These are phyloP conservation scores for Mellivora capensis DNA, from an alignment of 2,113 vertebrate genomes.

Conservation along the genomic window DNA sequence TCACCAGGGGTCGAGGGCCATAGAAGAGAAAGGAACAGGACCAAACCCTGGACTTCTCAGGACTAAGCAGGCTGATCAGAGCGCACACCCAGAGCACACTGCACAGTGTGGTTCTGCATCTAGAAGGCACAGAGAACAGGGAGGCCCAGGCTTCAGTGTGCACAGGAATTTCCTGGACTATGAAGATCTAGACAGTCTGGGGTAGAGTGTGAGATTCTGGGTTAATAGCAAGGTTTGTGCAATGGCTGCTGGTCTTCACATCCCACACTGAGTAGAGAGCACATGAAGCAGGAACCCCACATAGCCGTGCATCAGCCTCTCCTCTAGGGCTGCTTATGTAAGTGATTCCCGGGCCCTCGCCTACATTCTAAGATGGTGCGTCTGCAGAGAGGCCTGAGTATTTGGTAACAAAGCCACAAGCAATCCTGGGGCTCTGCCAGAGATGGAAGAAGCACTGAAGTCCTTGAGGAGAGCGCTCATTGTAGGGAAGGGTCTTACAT, in stretches of 20 bases:
- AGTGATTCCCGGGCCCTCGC: background rate
- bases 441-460: background rate
- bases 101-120: accelerated
- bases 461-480: background rate
- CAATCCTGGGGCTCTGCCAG: background rate
- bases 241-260: too few relatives aligned
- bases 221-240: too few relatives aligned
- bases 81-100: too few relatives aligned
- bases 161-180: background rate
- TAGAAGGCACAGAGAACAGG: accelerated
- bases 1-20: accelerated
- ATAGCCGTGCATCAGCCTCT: background rate
- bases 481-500: background rate
- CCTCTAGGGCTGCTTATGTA: background rate
- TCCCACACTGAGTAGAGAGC: too few relatives aligned
- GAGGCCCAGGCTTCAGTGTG: too few relatives aligned
- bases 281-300: too few relatives aligned
- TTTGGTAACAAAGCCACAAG: background rate
- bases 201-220: background rate
- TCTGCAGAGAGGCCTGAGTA: background rate
- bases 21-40: background rate
- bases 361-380: accelerated
- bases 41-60: too few relatives aligned
- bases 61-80: background rate
- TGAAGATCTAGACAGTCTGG: too few relatives aligned